Conservation (phyloP, 1,140 invertebrate genomes). For the Euglossa dilemma region DNA sequence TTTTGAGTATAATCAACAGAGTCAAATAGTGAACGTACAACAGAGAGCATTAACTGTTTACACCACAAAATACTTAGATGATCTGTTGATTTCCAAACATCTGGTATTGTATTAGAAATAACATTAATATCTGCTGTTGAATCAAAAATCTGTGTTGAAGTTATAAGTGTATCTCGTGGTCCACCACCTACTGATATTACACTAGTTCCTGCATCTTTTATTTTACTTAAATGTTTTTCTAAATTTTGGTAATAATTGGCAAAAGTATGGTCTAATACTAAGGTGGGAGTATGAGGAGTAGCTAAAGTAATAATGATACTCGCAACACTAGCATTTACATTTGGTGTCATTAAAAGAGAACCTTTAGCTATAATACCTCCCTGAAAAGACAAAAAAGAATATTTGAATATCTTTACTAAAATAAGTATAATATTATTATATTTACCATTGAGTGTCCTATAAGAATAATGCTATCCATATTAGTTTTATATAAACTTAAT, state of each 20-base stretch:
- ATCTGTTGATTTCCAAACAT: slow-evolving; percentile 93
- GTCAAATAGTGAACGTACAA: slow-evolving; percentile 92
- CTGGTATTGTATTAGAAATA: slow-evolving; percentile 90
- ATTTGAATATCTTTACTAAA: slow-evolving; percentile 17
- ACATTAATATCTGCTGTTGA: slow-evolving; percentile 78
- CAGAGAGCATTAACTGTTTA: slow-evolving; percentile 91
- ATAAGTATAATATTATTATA: slow-evolving; percentile 41
- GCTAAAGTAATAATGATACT: slow-evolving; percentile 91
- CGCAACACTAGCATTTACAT: slow-evolving; percentile 84
- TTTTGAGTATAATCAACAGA: slow-evolving; percentile 84
- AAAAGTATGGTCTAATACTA: slow-evolving; percentile 87
- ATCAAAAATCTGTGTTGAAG: slow-evolving; percentile 85
- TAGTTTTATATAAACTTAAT: slow-evolving; percentile 87
- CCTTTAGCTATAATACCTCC: slow-evolving; percentile 93
- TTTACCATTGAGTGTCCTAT: slow-evolving; percentile 96
- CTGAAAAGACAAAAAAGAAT: slow-evolving; percentile 82
- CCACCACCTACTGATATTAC: slow-evolving; percentile 86
- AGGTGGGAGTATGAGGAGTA: slow-evolving; percentile 90
- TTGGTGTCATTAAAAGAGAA: slow-evolving; percentile 84
- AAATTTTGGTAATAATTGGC: slow-evolving; percentile 87
- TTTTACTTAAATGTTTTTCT: slow-evolving; percentile 72
- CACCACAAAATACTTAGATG: slow-evolving; percentile 96
- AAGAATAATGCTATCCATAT: slow-evolving; percentile 85
- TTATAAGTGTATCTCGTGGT: slow-evolving; percentile 89
- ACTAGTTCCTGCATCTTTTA: slow-evolving; percentile 72